Base-by-base conservation (phyloP, 2,797 vertebrate genomes). In the Lagocephalus sceleratus region DNA sequence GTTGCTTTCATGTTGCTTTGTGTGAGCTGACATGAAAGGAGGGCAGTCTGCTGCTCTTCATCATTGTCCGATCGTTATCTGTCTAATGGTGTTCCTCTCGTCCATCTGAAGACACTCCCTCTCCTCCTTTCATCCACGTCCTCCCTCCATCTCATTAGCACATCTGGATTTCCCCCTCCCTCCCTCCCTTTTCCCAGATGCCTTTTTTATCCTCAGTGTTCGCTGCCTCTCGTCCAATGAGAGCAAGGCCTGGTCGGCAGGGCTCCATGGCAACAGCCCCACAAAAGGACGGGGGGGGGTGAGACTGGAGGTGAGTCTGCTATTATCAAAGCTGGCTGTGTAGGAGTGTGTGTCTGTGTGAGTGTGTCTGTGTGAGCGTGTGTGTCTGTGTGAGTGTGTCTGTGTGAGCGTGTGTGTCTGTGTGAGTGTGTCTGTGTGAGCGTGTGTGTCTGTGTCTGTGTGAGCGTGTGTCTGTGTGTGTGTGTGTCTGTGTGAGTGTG, bases 261-360 rank as follows among this genome's bases (percentile, higher is more conserved):
- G 81, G 79, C 82, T 89, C 83, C 90, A 78, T 91, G 88, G 89
- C 89, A 91, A 92, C 90, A 82, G 81, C 71, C 79, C 83, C 58
- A 45, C 77, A 78, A 72, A 69, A 38, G 66, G 58, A 39, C 48
- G 57, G 32, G 46, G 61, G 62, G 55, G 51, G 49, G 66, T 67
- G 72, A 66, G 66, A 72, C 57, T 70, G 51, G 68, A 79, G 70
- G 63, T 73, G 63, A 76, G 73, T 74, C 59, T 58, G 53, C 66
- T 43, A 72, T 85, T 84, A 88, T 81, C 71, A 82, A 78, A 79
- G 75, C 62, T 56, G 52, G 51, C 15, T 52, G 68, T 80, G 63
- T 55, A 49, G 32, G 17, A 35, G 11, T 53, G 42, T 47, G 20
- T 47, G 56, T 44, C 22, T 51, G 57, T 55, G 51, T 25, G 40